A percentile compares a stretch with the other conserved stretches of the same genome.
phyloP scores from a whole-genome alignment of 2,888 invertebrate species.

The Blera fallax region DNA sequence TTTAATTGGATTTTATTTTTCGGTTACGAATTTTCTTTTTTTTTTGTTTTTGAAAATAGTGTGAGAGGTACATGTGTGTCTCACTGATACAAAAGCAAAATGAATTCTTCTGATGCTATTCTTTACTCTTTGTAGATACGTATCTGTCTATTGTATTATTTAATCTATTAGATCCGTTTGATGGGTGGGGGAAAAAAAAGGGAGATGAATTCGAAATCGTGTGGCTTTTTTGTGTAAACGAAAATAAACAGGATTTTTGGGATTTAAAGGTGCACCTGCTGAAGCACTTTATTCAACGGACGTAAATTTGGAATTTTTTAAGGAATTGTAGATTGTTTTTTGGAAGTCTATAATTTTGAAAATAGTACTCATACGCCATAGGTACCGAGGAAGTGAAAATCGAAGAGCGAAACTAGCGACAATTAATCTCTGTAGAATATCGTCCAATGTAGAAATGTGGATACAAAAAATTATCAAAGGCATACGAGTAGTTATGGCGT shows the following conservation, averaged over 20 bases:
- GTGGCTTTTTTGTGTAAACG: slow-evolving; percentile 46
- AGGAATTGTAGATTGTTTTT: background rate
- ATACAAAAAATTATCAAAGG: no score
- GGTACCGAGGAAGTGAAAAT: background rate
- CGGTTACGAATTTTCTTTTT: slow-evolving; percentile 52
- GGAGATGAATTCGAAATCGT: slow-evolving; percentile 5
- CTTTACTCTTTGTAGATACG: slow-evolving; percentile 26
- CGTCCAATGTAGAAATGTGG: no score
- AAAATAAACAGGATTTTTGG: slow-evolving; percentile 64
- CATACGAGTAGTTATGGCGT: no score
- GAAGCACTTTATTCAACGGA: slow-evolving; percentile 15
- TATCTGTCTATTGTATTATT: slow-evolving; percentile 59
- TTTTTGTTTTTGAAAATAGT: slow-evolving; percentile 43
- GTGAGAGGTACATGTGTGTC: slow-evolving; percentile 57
- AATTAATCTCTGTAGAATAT: no score
- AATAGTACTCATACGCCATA: background rate
- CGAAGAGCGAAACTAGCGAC: background rate
- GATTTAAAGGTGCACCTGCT: slow-evolving; percentile 38
- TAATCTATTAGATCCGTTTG: slow-evolving; percentile 35
- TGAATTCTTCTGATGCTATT: slow-evolving; percentile 20
- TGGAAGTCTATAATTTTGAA: background rate
- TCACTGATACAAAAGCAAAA: slow-evolving; percentile 45
- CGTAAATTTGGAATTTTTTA: background rate
- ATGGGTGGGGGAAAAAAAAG: background rate
- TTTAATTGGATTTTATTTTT: slow-evolving; percentile 64